Evolutionary conservation across 2,113 vertebrate species (phyloP).

Genomic region (Tragelaphus scriptus): DNA sequence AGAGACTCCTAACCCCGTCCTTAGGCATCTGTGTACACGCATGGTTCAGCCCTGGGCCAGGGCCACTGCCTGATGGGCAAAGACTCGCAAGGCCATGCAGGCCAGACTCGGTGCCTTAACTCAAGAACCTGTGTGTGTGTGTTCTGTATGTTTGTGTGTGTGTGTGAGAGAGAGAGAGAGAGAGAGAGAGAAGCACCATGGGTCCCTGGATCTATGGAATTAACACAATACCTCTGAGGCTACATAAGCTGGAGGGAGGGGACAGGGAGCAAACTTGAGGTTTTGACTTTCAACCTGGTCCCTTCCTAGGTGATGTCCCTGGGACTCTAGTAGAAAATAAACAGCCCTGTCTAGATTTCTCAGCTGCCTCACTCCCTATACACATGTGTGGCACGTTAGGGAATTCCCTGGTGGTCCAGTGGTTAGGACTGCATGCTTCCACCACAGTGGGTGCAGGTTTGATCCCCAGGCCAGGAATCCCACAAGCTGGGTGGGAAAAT

Average conservation of each 20-base stretch:
- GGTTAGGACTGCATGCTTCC: neutral
- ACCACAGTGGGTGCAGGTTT: neutral
- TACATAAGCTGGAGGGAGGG: neutral
- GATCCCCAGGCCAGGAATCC: neutral
- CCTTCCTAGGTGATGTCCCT: neutral
- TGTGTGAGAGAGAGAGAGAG: neutral
- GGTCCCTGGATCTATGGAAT: neutral
- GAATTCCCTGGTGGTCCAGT: neutral
- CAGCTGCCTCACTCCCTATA: neutral
- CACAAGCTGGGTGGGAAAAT: neutral
- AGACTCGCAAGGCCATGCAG: neutral
- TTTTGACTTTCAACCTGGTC: neutral
- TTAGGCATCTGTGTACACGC: neutral
- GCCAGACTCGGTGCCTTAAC: conserved; percentile 53
- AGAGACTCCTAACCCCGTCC: neutral
- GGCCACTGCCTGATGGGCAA: neutral
- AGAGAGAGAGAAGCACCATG: neutral
- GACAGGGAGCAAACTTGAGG: neutral
- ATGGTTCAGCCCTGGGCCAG: neutral
- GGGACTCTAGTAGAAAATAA: neutral
- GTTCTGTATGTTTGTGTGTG: neutral
- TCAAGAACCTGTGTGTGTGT: neutral
- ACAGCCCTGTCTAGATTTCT: conserved; percentile 28
- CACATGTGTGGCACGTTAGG: neutral
- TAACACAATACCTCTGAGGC: neutral